Percentiles rank a stretch among this genome's conserved stretches.
Conservation (phyloP, 2,888 invertebrate genomes). For the Spodoptera exigua region DNA sequence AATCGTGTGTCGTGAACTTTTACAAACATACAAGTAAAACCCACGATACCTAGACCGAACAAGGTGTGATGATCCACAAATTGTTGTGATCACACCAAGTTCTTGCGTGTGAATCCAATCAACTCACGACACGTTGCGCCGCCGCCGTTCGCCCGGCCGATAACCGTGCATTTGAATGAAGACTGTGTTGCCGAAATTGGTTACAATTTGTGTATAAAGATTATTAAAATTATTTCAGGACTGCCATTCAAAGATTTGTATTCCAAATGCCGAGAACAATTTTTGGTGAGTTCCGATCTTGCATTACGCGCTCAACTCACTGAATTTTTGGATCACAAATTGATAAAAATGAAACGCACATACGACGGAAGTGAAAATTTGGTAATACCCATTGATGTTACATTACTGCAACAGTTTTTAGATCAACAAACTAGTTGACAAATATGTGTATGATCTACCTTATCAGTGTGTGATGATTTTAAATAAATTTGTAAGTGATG, state of each 20-base stretch:
- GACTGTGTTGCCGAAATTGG: too few relatives aligned
- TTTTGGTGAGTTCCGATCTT: slow-evolving; percentile 97
- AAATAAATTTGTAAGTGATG: slow-evolving; percentile 19
- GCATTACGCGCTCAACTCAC: slow-evolving; percentile 97
- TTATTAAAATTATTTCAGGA: too few relatives aligned
- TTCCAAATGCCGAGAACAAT: slow-evolving; percentile 94
- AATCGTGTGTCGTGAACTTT: too few relatives aligned
- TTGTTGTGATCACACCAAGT: too few relatives aligned
- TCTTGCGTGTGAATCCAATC: too few relatives aligned
- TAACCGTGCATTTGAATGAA: too few relatives aligned
- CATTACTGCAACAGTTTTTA: slow-evolving; percentile 93
- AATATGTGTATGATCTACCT: slow-evolving; percentile 2
- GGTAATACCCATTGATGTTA: slow-evolving; percentile 93
- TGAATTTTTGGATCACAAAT: slow-evolving; percentile 98
- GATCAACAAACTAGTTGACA: slow-evolving; percentile 87
- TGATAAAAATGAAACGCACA: slow-evolving; percentile 94
- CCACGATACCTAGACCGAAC: too few relatives aligned
- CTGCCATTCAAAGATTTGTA: slow-evolving; percentile 97
- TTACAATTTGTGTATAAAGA: too few relatives aligned
- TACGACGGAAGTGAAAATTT: slow-evolving; percentile 95
- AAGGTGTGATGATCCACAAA: too few relatives aligned
- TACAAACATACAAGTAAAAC: too few relatives aligned
- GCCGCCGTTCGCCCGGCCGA: too few relatives aligned
- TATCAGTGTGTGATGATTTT: slow-evolving; percentile 9
- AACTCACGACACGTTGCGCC: too few relatives aligned